phyloP scores from a whole-genome alignment of 2,888 invertebrate species.

The Acholoe squamosa region DNA sequence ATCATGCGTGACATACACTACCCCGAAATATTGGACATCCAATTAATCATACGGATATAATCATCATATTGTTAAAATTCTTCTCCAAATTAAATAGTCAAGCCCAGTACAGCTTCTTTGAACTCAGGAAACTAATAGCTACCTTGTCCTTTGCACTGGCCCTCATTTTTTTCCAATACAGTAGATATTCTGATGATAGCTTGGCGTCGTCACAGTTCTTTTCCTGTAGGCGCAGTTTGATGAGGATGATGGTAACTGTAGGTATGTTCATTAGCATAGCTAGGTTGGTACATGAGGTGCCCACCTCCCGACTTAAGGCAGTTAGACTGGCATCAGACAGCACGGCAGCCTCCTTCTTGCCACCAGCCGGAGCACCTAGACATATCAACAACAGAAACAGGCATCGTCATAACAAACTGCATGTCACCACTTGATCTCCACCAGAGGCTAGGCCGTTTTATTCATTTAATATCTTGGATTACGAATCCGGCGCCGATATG shows the following conservation, averaged over 20 bases:
- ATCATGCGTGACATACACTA: not conserved
- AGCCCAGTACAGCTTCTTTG: too few species aligned
- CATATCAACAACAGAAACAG: too few species aligned
- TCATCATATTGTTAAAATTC: too few species aligned
- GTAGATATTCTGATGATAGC: not conserved
- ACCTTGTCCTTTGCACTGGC: constrained; percentile 61
- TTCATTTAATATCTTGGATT: too few species aligned
- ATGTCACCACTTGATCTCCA: too few species aligned
- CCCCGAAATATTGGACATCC: too few species aligned
- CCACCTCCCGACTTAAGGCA: constrained; percentile 65
- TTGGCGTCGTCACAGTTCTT: constrained; percentile 49
- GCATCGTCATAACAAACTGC: too few species aligned
- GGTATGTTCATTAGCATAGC: constrained; percentile 67
- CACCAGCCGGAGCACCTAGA: not conserved
- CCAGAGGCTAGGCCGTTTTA: too few species aligned
- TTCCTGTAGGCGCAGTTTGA: constrained; percentile 36
- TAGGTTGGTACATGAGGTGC: constrained; percentile 25
- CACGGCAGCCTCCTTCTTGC: constrained; percentile 68
- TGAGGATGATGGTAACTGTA: constrained; percentile 61
- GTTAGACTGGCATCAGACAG: constrained; percentile 66
- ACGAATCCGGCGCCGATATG: too few species aligned
- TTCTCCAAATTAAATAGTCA: too few species aligned
- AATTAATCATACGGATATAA: too few species aligned
- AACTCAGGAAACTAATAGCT: too few species aligned
- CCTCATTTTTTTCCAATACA: constrained; percentile 54